These are phyloP conservation scores for Phycodurus eques DNA, from an alignment of 2,113 vertebrate species.

Conservation along the genomic window DNA sequence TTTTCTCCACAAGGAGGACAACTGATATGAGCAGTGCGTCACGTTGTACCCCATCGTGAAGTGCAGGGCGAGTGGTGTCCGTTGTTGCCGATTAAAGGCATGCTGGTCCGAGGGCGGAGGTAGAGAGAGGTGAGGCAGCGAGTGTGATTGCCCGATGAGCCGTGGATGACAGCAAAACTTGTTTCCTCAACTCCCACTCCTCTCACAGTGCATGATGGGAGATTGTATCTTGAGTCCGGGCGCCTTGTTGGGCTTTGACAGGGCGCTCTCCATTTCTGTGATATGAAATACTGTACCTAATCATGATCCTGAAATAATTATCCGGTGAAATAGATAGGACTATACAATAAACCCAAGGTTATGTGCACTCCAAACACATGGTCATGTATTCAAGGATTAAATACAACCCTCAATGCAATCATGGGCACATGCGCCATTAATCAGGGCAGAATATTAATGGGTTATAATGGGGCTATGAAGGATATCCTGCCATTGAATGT, in stretches of 20 bases:
- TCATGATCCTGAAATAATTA: slow-evolving; percentile 58
- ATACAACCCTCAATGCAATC: slow-evolving; percentile 48
- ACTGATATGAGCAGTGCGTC: slow-evolving; percentile 31
- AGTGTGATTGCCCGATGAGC: slow-evolving; percentile 31
- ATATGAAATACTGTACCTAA: not conserved
- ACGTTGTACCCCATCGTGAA: slow-evolving; percentile 35
- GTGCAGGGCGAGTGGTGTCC: not conserved
- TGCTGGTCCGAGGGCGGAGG: slow-evolving; percentile 47
- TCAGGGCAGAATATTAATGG: slow-evolving; percentile 40
- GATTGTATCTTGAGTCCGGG: slow-evolving; percentile 37
- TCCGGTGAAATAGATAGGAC: slow-evolving; percentile 49
- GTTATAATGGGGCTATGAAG: slow-evolving; percentile 47
- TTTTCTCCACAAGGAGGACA: slow-evolving; percentile 27
- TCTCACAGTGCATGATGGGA: slow-evolving; percentile 55
- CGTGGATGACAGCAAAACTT: slow-evolving; percentile 36
- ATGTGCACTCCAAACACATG: slow-evolving; percentile 23
- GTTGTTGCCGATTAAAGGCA: slow-evolving; percentile 43
- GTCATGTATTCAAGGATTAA: slow-evolving; percentile 45
- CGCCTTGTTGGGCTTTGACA: slow-evolving; percentile 20
- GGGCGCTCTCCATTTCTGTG: slow-evolving; percentile 25
- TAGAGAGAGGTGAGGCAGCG: slow-evolving; percentile 34
- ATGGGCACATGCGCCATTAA: slow-evolving; percentile 49
- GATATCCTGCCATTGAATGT: slow-evolving; percentile 35
- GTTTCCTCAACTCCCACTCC: slow-evolving; percentile 51
- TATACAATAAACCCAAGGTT: slow-evolving; percentile 37